Percentiles rank a stretch among this genome's conserved stretches.
Conservation (phyloP, 2,797 vertebrate species). For the Micrastur ruficollis region DNA sequence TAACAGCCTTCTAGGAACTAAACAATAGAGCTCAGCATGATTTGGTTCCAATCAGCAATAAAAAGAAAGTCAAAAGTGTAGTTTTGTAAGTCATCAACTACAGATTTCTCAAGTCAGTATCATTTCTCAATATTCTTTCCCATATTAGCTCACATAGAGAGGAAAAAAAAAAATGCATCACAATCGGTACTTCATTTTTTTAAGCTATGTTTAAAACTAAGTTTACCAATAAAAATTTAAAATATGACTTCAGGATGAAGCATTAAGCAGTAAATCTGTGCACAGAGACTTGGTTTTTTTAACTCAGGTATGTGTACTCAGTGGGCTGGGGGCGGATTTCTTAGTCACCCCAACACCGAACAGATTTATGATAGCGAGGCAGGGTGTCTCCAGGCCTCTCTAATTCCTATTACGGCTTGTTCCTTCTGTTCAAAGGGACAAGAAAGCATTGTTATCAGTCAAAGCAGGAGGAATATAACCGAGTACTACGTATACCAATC, state of each 20-base stretch:
- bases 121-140: background rate
- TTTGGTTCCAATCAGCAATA: background rate
- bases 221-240: background rate
- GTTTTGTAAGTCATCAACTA: background rate
- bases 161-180: fast-evolving
- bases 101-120: background rate
- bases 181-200: fast-evolving
- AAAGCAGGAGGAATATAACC: background rate
- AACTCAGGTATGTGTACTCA: fast-evolving
- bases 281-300: background rate
- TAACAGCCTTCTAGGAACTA: background rate
- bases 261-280: background rate
- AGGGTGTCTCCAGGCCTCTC: background rate
- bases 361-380: background rate
- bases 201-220: background rate
- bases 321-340: background rate
- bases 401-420: background rate
- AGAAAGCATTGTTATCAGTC: background rate
- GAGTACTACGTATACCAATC: background rate
- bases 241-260: background rate
- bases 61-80: too few relatives aligned
- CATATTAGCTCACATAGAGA: background rate
- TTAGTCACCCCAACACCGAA: background rate
- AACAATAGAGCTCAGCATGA: background rate
- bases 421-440: background rate